phyloP scores from a whole-genome alignment of 1,140 invertebrate species.

The Episyrphus balteatus region DNA sequence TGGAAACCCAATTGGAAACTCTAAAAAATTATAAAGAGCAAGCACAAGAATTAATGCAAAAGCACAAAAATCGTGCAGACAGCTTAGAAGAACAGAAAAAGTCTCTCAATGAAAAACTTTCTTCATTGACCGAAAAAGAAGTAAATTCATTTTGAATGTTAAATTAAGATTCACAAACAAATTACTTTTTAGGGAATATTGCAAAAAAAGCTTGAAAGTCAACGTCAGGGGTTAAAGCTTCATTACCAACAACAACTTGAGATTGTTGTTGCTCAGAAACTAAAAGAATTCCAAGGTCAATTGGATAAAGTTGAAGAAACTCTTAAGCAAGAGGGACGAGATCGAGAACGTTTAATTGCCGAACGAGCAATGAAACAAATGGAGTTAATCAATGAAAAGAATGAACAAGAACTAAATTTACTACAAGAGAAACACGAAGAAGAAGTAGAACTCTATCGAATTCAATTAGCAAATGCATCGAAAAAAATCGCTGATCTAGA shows the following conservation, averaged over 20 bases:
- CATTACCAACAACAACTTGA: slow-evolving; percentile 73
- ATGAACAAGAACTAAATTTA: slow-evolving; percentile 57
- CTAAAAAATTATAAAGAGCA: slow-evolving; percentile 27
- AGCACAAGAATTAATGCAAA: slow-evolving; percentile 31
- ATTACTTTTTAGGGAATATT: slow-evolving; percentile 15
- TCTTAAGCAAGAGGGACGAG: slow-evolving; percentile 51
- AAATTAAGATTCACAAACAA: background rate
- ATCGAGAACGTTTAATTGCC: slow-evolving; percentile 52
- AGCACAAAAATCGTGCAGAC: slow-evolving; percentile 25
- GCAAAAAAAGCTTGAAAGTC: slow-evolving; percentile 48
- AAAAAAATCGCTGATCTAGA: slow-evolving; percentile 53
- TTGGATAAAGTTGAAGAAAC: slow-evolving; percentile 53
- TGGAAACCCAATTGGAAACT: slow-evolving; percentile 23
- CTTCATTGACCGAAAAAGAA: slow-evolving; percentile 26
- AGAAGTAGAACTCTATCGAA: slow-evolving; percentile 54
- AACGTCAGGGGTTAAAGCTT: slow-evolving; percentile 53
- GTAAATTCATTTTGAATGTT: slow-evolving; percentile 6
- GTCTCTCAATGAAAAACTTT: slow-evolving; percentile 23
- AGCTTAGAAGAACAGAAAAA: slow-evolving; percentile 23
- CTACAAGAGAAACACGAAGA: slow-evolving; percentile 67
- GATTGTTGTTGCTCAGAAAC: slow-evolving; percentile 58
- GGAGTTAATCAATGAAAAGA: slow-evolving; percentile 59
- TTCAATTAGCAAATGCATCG: slow-evolving; percentile 52
- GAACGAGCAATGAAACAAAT: slow-evolving; percentile 60
- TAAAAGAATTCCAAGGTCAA: slow-evolving; percentile 65